Conservation (phyloP, 37 sponge, comb jelly and placozoan genomes). For the Lycopodina hypogea region DNA sequence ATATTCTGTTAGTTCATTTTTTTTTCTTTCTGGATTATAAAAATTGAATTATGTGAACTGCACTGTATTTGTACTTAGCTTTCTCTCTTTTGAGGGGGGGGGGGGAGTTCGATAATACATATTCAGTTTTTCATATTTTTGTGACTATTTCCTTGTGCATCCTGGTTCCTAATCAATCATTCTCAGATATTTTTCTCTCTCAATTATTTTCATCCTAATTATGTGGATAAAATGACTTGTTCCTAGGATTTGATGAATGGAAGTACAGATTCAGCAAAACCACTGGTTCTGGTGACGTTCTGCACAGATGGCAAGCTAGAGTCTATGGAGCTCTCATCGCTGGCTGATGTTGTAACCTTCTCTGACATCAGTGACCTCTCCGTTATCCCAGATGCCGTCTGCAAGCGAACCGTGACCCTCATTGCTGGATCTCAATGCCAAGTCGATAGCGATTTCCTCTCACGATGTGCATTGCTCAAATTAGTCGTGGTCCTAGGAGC, state of each 20-base stretch:
- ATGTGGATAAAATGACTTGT: too few species aligned
- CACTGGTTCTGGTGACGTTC: neutral
- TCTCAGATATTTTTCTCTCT: neutral
- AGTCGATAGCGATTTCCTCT: conserved; percentile 21
- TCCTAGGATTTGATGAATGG: conserved; percentile 14
- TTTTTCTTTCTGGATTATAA: too few species aligned
- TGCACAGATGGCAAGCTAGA: conserved; percentile 12
- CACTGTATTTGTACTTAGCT: too few species aligned
- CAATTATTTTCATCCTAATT: too few species aligned
- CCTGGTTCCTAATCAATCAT: neutral
- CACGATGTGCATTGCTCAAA: conserved; percentile 44
- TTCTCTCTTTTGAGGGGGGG: too few species aligned
- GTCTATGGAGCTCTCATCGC: conserved; percentile 1
- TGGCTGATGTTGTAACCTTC: conserved; percentile 21
- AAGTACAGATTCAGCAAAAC: neutral
- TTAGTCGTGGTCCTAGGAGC: conserved; percentile 47
- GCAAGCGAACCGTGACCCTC: conserved; percentile 19
- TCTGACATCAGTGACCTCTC: conserved; percentile 16
- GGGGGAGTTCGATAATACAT: too few species aligned
- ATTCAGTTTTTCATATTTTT: neutral
- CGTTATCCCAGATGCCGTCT: conserved; percentile 31
- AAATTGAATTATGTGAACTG: too few species aligned
- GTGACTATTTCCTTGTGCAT: neutral
- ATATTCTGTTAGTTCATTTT: too few species aligned
- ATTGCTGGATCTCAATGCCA: conserved; percentile 11